Percentiles rank a stretch among this genome's conserved stretches.
Conservation (phyloP, 2,888 invertebrate species). For the Athripsodes cinereus region DNA sequence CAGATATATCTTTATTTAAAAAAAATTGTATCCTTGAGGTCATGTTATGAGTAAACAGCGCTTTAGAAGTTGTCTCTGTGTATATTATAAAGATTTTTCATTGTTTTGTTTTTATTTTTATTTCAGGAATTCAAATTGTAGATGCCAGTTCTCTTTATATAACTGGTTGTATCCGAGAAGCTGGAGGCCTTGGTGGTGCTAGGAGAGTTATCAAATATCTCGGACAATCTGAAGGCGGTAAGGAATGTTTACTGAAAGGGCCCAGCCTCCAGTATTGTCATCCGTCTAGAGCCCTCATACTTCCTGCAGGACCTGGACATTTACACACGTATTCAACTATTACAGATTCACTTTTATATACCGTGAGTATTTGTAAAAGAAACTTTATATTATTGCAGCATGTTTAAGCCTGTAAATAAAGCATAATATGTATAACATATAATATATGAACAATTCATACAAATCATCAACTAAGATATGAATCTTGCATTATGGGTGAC, state of each 20-base stretch:
- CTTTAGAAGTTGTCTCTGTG: too few species aligned
- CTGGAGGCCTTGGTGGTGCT: conserved; percentile 41
- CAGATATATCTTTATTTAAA: too few species aligned
- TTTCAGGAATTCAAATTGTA: conserved; percentile 43
- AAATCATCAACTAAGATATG: too few species aligned
- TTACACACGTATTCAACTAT: conserved; percentile 43
- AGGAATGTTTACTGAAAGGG: conserved; percentile 35
- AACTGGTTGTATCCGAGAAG: conserved; percentile 41
- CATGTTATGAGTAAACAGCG: too few species aligned
- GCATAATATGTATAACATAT: too few species aligned
- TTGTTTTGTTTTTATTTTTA: too few species aligned
- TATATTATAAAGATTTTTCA: too few species aligned
- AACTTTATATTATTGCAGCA: too few species aligned
- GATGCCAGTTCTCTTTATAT: conserved; percentile 37
- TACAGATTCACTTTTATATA: conserved; percentile 44
- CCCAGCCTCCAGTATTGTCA: conserved; percentile 37
- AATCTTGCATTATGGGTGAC: too few species aligned
- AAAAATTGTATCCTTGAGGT: too few species aligned
- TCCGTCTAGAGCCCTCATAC: conserved; percentile 36
- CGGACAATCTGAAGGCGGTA: conserved; percentile 30
- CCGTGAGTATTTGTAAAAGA: conserved; percentile 41
- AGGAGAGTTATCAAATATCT: conserved; percentile 36
- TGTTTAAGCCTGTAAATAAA: too few species aligned
- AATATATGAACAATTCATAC: too few species aligned
- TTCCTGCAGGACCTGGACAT: conserved; percentile 43